A percentile compares a stretch with the other conserved stretches of the same genome.
Evolutionary conservation across 2,797 vertebrate genomes (phyloP).

Genomic region (Semotilus atromaculatus): DNA sequence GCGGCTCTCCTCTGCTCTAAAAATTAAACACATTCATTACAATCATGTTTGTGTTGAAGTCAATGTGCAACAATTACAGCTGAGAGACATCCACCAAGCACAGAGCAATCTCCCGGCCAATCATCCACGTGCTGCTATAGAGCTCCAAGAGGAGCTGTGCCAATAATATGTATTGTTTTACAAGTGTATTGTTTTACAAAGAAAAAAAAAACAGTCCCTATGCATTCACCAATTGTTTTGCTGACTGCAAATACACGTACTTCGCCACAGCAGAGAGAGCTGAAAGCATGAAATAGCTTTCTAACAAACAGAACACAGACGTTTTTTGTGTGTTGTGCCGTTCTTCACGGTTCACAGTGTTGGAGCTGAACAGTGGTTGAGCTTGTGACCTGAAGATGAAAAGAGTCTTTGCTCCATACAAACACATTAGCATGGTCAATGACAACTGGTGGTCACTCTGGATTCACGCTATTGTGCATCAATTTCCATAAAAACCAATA

Average conservation of each 20-base stretch:
- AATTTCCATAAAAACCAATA: background rate
- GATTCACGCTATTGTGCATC: constrained; percentile 15
- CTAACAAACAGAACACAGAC: constrained; percentile 43
- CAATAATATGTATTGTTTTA: constrained; percentile 1
- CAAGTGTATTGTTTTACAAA: constrained; percentile 1
- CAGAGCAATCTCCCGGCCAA: constrained; percentile 2
- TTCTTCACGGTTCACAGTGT: constrained; percentile 51
- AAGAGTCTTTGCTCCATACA: constrained; percentile 12
- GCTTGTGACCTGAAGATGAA: constrained; percentile 43
- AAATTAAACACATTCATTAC: constrained; percentile 24
- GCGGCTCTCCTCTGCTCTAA: constrained; percentile 6
- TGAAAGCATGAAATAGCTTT: constrained; percentile 58
- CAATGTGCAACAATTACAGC: constrained; percentile 26
- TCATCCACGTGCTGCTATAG: background rate
- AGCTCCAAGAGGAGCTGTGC: background rate
- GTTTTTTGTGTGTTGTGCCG: constrained; percentile 41
- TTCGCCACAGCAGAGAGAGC: constrained; percentile 28
- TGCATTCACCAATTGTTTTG: constrained; percentile 39
- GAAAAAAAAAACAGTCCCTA: constrained; percentile 6
- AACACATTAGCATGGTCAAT: constrained; percentile 8
- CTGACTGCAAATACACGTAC: constrained; percentile 36
- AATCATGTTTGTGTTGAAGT: constrained; percentile 10
- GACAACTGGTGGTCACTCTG: constrained; percentile 7
- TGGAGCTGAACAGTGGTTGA: constrained; percentile 28
- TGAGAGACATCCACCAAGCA: constrained; percentile 2